phyloP scores from a whole-genome alignment of 2,888 invertebrate species.

The Limnephilus marmoratus region DNA sequence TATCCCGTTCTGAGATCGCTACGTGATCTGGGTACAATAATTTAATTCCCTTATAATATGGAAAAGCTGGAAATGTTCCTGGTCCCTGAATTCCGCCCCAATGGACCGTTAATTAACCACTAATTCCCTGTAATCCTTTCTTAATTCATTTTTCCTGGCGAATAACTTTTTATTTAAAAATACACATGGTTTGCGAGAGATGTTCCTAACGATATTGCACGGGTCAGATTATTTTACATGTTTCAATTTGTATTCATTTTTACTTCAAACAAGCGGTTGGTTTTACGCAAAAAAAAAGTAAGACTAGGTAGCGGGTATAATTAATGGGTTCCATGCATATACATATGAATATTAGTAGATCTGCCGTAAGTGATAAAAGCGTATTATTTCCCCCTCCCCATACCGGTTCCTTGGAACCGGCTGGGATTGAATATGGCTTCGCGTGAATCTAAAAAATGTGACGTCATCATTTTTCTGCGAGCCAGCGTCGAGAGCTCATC shows the following conservation, averaged over 20 bases:
- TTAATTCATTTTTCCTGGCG: conserved; percentile 11
- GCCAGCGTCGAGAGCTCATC: no score
- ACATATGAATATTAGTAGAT: no score
- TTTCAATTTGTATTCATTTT: not conserved
- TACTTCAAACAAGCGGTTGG: no score
- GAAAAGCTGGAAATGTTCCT: not conserved
- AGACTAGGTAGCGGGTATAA: no score
- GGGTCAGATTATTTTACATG: not conserved
- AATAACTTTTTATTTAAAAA: not conserved
- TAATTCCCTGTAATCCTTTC: conserved; percentile 41
- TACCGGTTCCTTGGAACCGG: no score
- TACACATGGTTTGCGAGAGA: not conserved
- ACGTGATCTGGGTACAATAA: conserved; percentile 44
- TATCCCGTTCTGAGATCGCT: conserved; percentile 24
- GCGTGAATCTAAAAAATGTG: no score
- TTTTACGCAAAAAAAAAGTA: no score
- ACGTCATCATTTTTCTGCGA: no score
- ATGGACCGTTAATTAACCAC: conserved; percentile 37
- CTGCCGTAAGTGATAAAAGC: no score
- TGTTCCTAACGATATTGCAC: not conserved
- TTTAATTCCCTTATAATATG: conserved; percentile 46
- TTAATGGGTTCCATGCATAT: no score
- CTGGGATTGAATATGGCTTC: no score
- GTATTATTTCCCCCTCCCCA: no score
- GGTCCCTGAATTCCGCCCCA: not conserved